phyloP scores from a whole-genome alignment of 1,140 invertebrate species.

The Penaeus indicus region DNA sequence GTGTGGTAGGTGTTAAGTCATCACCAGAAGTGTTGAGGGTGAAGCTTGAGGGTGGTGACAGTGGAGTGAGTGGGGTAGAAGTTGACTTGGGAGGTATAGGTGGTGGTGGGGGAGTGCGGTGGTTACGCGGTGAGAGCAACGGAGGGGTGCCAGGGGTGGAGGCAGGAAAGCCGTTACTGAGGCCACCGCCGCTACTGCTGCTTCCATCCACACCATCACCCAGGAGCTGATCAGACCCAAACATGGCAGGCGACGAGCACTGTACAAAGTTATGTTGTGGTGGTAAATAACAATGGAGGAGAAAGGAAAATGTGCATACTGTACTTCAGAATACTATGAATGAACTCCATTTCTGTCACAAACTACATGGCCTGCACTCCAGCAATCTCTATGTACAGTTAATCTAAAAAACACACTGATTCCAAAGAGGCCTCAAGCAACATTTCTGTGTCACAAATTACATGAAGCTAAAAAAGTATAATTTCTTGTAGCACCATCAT shows the following conservation, averaged over 20 bases:
- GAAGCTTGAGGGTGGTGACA: slow-evolving; percentile 58
- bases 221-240: slow-evolving; percentile 63
- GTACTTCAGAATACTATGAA: background rate
- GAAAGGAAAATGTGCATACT: background rate
- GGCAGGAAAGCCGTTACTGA: slow-evolving; percentile 74
- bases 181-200: slow-evolving; percentile 69
- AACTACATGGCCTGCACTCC: too few relatives aligned
- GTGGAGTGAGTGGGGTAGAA: slow-evolving; percentile 65
- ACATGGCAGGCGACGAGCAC: slow-evolving; percentile 70
- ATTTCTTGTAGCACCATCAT: background rate
- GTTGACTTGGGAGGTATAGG: slow-evolving; percentile 68
- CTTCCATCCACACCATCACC: slow-evolving; percentile 64
- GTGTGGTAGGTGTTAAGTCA: slow-evolving; percentile 62
- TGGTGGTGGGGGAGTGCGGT: slow-evolving; percentile 67
- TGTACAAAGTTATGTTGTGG: slow-evolving; percentile 70
- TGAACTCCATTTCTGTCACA: too few relatives aligned
- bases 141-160: slow-evolving; percentile 73
- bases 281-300: slow-evolving; percentile 57
- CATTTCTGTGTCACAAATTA: too few relatives aligned
- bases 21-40: slow-evolving; percentile 57
- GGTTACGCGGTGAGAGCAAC: slow-evolving; percentile 68
- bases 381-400: too few relatives aligned
- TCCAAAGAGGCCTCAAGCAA: too few relatives aligned
- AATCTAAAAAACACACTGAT: too few relatives aligned
- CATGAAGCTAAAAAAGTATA: too few relatives aligned